These are phyloP conservation scores for Epizoanthus stellaris DNA, from an alignment of 92 coral and sea anemone genomes.

Conservation along the genomic window DNA sequence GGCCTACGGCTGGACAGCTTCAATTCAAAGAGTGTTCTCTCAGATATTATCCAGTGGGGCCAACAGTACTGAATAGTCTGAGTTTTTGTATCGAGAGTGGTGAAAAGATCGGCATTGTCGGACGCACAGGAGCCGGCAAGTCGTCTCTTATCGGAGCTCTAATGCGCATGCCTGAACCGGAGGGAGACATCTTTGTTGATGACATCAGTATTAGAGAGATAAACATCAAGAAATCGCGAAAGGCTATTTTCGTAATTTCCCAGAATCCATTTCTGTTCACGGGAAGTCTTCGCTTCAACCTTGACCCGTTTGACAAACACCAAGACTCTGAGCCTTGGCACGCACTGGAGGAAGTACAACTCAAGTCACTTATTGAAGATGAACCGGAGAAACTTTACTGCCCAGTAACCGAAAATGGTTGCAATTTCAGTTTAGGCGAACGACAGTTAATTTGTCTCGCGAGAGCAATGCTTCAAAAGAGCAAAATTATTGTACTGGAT, in stretches of 20 bases:
- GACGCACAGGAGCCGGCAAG: slow-evolving; percentile 5
- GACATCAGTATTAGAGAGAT: neutral
- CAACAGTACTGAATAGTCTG: neutral
- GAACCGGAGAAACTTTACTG: neutral
- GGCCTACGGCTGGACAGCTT: neutral
- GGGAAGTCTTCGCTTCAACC: slow-evolving; percentile 9
- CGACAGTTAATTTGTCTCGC: too few relatives aligned
- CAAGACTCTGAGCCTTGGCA: neutral
- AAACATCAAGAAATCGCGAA: neutral
- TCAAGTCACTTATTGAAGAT: neutral
- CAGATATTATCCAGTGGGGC: neutral
- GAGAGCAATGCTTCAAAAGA: too few relatives aligned
- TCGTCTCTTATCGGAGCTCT: slow-evolving; percentile 3
- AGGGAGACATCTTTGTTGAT: slow-evolving; percentile 1
- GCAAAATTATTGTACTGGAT: too few relatives aligned
- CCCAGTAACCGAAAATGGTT: too few relatives aligned
- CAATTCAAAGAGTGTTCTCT: neutral
- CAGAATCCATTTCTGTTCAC: slow-evolving; percentile 2
- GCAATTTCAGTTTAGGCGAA: too few relatives aligned
- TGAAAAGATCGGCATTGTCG: slow-evolving; percentile 11
- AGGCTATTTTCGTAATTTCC: neutral
- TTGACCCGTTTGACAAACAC: neutral
- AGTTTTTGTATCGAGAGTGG: neutral
- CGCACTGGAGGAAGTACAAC: neutral
- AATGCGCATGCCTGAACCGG: neutral